Percentiles rank a stretch among this genome's conserved stretches.
phyloP scores from a whole-genome alignment of 2,113 vertebrate species.

The Pomatorhinus ruficollis region DNA sequence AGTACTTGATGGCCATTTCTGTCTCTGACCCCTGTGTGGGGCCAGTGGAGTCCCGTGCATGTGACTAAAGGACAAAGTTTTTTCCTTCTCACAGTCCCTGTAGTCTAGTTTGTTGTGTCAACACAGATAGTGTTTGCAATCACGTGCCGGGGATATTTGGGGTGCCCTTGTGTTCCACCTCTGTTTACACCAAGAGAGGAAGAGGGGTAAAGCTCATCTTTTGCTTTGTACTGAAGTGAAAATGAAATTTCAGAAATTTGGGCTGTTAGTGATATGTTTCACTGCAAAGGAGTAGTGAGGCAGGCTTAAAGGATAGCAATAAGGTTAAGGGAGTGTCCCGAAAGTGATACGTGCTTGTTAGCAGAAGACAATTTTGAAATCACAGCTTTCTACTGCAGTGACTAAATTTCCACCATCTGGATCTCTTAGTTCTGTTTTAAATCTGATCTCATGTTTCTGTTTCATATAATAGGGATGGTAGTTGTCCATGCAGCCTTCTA shows the following conservation, averaged over 20 bases:
- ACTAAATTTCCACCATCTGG: neutral
- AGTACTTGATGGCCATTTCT: neutral
- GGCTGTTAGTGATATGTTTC: neutral
- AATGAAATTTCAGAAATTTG: neutral
- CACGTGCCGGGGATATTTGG: neutral
- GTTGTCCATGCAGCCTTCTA: neutral
- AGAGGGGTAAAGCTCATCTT: neutral
- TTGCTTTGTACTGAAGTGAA: neutral
- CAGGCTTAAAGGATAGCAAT: neutral
- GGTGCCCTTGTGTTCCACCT: neutral
- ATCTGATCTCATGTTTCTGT: neutral
- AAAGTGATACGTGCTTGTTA: neutral
- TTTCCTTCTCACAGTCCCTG: neutral
- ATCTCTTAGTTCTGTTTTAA: neutral
- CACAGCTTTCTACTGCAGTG: neutral
- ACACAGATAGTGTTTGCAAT: neutral
- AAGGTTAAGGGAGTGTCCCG: neutral
- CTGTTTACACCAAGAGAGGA: neutral
- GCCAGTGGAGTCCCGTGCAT: accelerated
- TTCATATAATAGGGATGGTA: neutral
- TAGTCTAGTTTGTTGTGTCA: neutral
- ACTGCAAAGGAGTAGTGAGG: neutral
- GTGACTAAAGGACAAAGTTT: neutral
- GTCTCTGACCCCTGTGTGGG: neutral
- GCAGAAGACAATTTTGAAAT: neutral